Evolutionary conservation across 1,140 invertebrate species (phyloP).

Genomic region (Orchestia grillus): DNA sequence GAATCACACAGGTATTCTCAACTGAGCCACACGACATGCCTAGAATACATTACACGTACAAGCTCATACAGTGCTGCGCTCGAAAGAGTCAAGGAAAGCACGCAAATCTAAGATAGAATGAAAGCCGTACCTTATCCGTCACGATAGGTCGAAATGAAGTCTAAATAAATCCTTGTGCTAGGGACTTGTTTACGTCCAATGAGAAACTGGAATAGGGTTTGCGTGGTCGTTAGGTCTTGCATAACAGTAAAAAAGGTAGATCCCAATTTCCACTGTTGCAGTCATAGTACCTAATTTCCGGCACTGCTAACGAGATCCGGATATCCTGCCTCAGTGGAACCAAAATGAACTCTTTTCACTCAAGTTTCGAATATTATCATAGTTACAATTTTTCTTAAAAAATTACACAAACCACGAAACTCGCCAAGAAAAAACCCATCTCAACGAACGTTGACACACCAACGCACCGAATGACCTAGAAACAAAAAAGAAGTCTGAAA

Average conservation of each 20-base stretch:
- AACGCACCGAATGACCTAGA: background rate
- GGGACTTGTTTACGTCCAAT: background rate
- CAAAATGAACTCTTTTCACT: background rate
- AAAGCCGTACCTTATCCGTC: background rate
- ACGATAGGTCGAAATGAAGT: background rate
- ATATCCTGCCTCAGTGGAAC: background rate
- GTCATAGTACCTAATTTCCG: background rate
- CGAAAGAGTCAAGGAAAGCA: background rate
- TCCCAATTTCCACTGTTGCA: background rate
- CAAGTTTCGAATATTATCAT: background rate
- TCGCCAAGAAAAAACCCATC: background rate
- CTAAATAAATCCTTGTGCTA: background rate
- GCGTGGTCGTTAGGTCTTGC: background rate
- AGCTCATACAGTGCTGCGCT: background rate
- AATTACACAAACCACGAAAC: background rate
- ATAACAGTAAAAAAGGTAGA: background rate
- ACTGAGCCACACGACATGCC: background rate
- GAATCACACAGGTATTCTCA: background rate
- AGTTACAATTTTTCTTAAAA: background rate
- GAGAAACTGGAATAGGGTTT: background rate
- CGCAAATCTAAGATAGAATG: background rate
- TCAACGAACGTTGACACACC: background rate
- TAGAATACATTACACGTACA: background rate
- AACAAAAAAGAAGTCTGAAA: background rate
- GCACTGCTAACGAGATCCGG: background rate